phyloP scores from a whole-genome alignment of 2,888 invertebrate genomes.

The Andrena marginata region DNA sequence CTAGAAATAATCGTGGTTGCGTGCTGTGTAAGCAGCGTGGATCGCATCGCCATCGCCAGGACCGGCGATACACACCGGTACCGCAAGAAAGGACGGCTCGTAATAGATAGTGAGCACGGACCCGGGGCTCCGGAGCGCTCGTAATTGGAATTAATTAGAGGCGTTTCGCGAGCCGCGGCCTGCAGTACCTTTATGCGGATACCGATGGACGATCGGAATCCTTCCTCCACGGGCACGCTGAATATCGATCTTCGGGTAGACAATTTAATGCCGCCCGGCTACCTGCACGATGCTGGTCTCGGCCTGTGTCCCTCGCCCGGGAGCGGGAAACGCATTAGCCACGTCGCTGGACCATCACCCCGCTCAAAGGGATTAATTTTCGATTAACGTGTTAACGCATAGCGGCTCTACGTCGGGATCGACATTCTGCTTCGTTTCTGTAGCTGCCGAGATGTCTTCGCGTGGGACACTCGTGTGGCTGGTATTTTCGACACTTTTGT shows the following conservation, averaged over 20 bases:
- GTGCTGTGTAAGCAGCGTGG: constrained; percentile 18
- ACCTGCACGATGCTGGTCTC: constrained; percentile 36
- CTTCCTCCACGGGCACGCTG: constrained; percentile 26
- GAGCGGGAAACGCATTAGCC: constrained; percentile 18
- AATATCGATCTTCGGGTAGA: constrained; percentile 49
- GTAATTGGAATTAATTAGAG: constrained; percentile 70
- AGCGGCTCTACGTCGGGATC: not conserved
- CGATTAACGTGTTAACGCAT: not conserved
- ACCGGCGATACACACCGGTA: not conserved
- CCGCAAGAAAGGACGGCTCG: constrained; percentile 38
- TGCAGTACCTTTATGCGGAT: constrained; percentile 40
- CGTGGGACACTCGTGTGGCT: not conserved
- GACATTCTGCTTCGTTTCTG: not conserved
- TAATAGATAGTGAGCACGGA: constrained; percentile 57
- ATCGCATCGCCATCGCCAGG: constrained; percentile 20
- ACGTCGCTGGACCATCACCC: not conserved
- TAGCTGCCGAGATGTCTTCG: not conserved
- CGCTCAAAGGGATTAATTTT: constrained; percentile 21
- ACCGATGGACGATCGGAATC: constrained; percentile 31
- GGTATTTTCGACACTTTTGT: too few relatives aligned
- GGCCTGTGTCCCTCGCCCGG: constrained; percentile 6
- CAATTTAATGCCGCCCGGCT: constrained; percentile 47
- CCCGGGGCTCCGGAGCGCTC: constrained; percentile 36
- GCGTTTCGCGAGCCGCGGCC: constrained; percentile 58
- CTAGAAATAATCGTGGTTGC: constrained; percentile 45